Percentiles rank a stretch among this genome's conserved stretches.
Evolutionary conservation across 2,113 vertebrate genomes (phyloP).

Genomic region (Elanus axillaris): DNA sequence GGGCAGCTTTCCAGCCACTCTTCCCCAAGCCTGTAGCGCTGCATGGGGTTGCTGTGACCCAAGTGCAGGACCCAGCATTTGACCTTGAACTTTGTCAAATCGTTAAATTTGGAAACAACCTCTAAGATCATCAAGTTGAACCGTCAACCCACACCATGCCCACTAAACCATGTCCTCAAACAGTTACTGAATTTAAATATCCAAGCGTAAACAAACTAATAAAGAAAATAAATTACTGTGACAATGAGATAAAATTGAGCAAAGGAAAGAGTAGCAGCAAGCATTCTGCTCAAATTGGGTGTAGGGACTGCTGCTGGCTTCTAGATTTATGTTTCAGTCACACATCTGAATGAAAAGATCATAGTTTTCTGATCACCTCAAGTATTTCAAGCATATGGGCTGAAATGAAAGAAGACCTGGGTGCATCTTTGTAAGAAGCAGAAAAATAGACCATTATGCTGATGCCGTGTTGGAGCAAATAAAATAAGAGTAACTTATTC

Average conservation of each 20-base stretch:
- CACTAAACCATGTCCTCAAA: background rate
- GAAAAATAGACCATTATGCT: background rate
- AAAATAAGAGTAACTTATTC: background rate
- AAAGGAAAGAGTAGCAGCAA: background rate
- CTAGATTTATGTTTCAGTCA: background rate
- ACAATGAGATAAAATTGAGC: background rate
- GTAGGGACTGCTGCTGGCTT: background rate
- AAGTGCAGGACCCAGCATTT: no score
- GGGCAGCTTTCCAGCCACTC: no score
- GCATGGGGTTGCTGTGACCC: no score
- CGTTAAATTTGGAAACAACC: no score
- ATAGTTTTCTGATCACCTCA: background rate
- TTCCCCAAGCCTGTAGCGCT: no score
- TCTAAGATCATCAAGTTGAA: no score
- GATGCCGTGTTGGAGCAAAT: background rate
- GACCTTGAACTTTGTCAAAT: no score
- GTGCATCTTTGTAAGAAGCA: background rate
- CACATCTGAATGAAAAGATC: background rate
- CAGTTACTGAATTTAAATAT: background rate
- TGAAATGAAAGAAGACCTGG: background rate
- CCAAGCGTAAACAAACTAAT: background rate
- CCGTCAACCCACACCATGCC: no score
- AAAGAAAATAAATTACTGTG: background rate
- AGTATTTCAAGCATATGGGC: background rate
- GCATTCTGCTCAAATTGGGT: background rate